Conservation (phyloP, 2,797 vertebrate species). For the Anguilla obscura region DNA sequence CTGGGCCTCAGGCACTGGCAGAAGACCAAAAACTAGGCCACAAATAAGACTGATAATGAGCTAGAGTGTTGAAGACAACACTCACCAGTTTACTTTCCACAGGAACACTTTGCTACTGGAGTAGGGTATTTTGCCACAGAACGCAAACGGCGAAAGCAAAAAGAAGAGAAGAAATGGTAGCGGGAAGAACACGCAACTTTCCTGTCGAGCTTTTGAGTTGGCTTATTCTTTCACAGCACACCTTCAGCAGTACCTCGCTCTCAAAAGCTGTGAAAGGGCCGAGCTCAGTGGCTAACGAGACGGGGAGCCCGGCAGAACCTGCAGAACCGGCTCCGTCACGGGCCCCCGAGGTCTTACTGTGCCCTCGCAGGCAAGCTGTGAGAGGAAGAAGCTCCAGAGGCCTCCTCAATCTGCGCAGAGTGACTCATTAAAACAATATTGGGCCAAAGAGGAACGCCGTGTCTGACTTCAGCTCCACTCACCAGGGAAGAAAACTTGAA, state of each 20-base stretch:
- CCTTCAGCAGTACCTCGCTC: neutral
- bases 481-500: neutral
- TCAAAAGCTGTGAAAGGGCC: neutral
- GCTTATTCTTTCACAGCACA: neutral
- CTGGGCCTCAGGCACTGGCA: neutral
- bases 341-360: neutral
- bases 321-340: neutral
- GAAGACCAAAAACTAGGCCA: neutral
- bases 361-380: neutral
- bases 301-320: neutral
- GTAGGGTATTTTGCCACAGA: neutral
- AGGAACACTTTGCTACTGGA: too few species aligned
- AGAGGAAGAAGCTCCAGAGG: neutral
- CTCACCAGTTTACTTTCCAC: neutral
- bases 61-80: neutral
- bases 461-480: neutral
- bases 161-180: neutral
- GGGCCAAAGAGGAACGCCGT: neutral
- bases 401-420: neutral
- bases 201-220: neutral
- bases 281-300: neutral
- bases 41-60: neutral
- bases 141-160: neutral
- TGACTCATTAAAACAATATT: neutral
- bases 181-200: neutral